Percentiles rank a stretch among this genome's conserved stretches.
phyloP scores from a whole-genome alignment of 2,888 invertebrate genomes.

The Nineta flava region DNA sequence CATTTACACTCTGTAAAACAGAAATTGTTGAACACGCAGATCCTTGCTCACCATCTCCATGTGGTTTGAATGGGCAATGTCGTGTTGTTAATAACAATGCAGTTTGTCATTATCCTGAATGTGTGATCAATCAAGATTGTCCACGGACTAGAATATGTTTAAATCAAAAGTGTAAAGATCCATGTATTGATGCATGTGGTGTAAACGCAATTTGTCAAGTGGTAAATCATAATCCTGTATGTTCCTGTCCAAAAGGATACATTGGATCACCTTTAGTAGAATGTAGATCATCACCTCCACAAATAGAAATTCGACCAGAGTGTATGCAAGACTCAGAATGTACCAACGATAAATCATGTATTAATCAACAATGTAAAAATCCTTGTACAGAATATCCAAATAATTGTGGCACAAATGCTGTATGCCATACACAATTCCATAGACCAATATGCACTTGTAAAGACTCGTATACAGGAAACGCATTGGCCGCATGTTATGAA shows the following conservation, averaged over 20 bases:
- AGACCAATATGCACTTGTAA: conserved; percentile 68
- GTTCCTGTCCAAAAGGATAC: conserved; percentile 66
- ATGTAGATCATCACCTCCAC: conserved; percentile 37
- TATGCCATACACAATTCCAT: conserved; percentile 62
- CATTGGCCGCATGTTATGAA: conserved; percentile 59
- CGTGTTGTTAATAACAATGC: conserved; percentile 51
- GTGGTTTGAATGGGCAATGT: conserved; percentile 69
- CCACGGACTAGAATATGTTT: conserved; percentile 66
- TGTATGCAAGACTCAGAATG: conserved; percentile 66
- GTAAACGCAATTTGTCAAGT: conserved; percentile 65
- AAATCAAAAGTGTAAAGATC: conserved; percentile 68
- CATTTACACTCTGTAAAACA: conserved; percentile 51
- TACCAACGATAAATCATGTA: conserved; percentile 66
- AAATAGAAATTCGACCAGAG: conserved; percentile 47
- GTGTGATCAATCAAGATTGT: conserved; percentile 78
- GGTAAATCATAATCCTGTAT: conserved; percentile 67
- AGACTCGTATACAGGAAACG: conserved; percentile 71
- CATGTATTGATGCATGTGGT: conserved; percentile 69
- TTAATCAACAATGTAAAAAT: conserved; percentile 54
- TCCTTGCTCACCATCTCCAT: conserved; percentile 76
- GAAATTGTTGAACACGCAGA: conserved; percentile 33
- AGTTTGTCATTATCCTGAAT: conserved; percentile 70
- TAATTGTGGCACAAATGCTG: conserved; percentile 62
- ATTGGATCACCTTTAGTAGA: conserved; percentile 63
- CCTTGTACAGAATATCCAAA: conserved; percentile 51